phyloP scores from a whole-genome alignment of 2,113 vertebrate species.

The Heterocephalus glaber region DNA sequence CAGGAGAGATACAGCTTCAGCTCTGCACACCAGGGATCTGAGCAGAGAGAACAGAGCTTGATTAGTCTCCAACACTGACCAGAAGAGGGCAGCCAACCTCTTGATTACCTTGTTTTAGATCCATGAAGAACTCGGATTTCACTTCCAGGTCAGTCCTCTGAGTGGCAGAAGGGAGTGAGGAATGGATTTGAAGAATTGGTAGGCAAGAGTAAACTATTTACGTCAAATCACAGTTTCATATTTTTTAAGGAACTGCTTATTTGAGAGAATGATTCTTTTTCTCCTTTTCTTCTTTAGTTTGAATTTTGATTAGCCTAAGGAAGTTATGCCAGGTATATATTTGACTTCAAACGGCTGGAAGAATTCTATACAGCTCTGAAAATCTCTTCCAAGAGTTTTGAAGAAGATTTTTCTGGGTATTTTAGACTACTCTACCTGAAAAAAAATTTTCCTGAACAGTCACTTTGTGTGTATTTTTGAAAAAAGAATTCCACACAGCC shows the following conservation, averaged over 20 bases:
- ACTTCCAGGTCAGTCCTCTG: not conserved
- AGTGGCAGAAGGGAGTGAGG: not conserved
- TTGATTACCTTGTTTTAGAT: not conserved
- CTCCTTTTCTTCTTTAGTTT: not conserved
- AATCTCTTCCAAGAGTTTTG: constrained; percentile 28
- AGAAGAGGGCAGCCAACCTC: not conserved
- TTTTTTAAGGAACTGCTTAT: constrained; percentile 2
- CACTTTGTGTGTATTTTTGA: not conserved
- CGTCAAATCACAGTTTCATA: constrained; percentile 31
- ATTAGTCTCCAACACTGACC: not conserved
- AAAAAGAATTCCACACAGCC: not conserved
- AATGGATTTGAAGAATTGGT: not conserved
- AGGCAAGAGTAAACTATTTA: not conserved
- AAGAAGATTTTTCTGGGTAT: not conserved
- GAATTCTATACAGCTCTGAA: not conserved
- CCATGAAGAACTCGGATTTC: not conserved
- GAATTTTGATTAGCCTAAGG: not conserved
- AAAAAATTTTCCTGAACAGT: not conserved
- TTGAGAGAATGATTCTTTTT: not conserved
- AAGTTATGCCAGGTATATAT: not conserved
- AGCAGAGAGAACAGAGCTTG: no score
- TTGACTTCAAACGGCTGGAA: not conserved
- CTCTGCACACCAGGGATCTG: not conserved
- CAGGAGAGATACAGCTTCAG: not conserved
- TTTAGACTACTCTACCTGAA: constrained; percentile 6